Conservation (phyloP, 2,113 vertebrate genomes). For the Silurus glanis region DNA sequence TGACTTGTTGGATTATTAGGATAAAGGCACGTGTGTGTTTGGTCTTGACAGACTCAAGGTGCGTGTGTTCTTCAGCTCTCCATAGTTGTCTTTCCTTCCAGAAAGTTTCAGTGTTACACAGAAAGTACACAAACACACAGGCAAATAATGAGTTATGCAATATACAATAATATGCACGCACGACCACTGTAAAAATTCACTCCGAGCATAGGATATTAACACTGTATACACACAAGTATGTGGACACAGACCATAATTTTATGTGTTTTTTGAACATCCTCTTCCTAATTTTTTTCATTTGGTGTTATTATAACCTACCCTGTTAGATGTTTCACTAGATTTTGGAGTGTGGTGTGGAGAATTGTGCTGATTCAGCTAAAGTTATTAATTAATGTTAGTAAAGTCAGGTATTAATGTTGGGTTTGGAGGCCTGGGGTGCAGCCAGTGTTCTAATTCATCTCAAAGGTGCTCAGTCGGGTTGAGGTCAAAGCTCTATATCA, state of each 20-base stretch:
- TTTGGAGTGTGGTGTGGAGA: no score
- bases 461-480: no score
- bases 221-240: background rate
- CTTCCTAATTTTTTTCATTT: no score
- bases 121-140: background rate
- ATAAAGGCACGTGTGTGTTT: slow-evolving; percentile 34
- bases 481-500: no score
- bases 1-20: slow-evolving; percentile 41
- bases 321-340: no score
- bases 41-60: background rate
- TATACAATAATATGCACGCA: background rate
- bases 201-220: background rate
- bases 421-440: no score
- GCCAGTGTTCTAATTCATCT: no score
- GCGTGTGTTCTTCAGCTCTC: background rate
- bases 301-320: no score
- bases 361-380: no score
- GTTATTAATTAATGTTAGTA: no score
- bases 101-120: background rate
- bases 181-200: background rate
- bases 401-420: no score
- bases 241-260: background rate
- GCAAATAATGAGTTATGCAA: background rate
- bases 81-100: background rate
- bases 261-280: no score